Base-by-base conservation (phyloP, 2,113 vertebrate species). In the Prolemur simus region DNA sequence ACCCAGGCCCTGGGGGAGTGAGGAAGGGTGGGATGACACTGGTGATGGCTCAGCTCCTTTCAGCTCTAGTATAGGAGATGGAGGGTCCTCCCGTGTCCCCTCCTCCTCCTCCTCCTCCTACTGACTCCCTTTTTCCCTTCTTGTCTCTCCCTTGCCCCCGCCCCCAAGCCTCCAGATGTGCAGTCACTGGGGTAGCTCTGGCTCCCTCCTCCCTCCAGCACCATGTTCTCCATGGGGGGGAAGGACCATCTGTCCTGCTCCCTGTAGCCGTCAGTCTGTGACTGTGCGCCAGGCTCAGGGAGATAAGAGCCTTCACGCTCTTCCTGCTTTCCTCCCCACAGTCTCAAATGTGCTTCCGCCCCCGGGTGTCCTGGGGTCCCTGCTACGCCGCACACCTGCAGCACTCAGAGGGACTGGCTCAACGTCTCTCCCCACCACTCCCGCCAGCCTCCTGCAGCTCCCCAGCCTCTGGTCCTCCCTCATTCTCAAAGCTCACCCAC, bases 101-200 rank as follows among this genome's bases (percentile, higher is more conserved):
- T 56, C 29, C 25, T 15, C n/a, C 20, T 42, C 14, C 58, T n/a
- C 14, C 66, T 23, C 23, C 42, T 37, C n/a, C 20, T 8, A 37
- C 45, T 12, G 29, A 52, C 27, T 76, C 29, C 14, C 20, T 74
- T 63, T 37, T 58, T 56, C 42, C 25, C 68, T 82, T 39, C 29
- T 1, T 60, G 47, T 80, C 12, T 60, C n/a, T 80, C 42, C 56
- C 42, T 42, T 14, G n/a, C 82, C 3, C 0, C 23, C 89, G 0
- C 18, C 89, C 82, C 60, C 21, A 63, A 92, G 60, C n/a, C 76
- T 95, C 76, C 97, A 96, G 96, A 89, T 95, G 95, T 96, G 85
- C 58, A 47, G 52, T 60, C 84, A 82, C 3, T 1, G 14, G 64
- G 23, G 84, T 54, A 80, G 52, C 64, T 66, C 83, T n/a, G 81